Conservation (phyloP, 2,113 vertebrate species). For the Megaceryle torquata region DNA sequence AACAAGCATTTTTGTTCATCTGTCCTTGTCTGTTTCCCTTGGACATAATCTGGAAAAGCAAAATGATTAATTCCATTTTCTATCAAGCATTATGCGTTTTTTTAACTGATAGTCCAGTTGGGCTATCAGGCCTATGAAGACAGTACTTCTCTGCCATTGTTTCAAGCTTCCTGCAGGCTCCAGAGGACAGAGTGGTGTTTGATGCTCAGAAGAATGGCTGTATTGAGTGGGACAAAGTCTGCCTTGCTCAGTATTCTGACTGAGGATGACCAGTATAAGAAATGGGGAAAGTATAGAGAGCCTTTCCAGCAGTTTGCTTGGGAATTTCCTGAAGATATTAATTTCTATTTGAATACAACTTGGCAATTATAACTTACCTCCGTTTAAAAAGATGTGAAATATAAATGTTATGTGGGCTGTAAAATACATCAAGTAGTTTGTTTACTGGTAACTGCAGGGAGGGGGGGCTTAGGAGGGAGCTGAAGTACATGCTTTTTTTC, state of each 20-base stretch:
- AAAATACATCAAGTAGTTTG: background rate
- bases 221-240: conserved; percentile 48
- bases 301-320: conserved; percentile 16
- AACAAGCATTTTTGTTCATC: background rate
- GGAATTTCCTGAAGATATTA: background rate
- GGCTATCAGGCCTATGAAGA: conserved; percentile 14
- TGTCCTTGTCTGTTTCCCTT: background rate
- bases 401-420: background rate
- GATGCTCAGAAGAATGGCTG: conserved; percentile 55
- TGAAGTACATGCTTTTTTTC: background rate
- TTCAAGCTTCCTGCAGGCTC: conserved; percentile 47
- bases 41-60: background rate
- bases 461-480: background rate
- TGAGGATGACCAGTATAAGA: conserved; percentile 33
- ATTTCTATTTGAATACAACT: background rate
- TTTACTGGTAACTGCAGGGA: background rate
- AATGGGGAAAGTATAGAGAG: conserved; percentile 35
- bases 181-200: conserved; percentile 2
- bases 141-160: conserved; percentile 42
- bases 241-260: conserved; percentile 57
- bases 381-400: background rate
- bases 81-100: background rate
- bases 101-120: conserved; percentile 9
- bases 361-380: background rate
- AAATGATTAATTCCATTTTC: background rate